Conservation (phyloP, 2,888 invertebrate genomes). For the Caenorhabditis zanzibari region DNA sequence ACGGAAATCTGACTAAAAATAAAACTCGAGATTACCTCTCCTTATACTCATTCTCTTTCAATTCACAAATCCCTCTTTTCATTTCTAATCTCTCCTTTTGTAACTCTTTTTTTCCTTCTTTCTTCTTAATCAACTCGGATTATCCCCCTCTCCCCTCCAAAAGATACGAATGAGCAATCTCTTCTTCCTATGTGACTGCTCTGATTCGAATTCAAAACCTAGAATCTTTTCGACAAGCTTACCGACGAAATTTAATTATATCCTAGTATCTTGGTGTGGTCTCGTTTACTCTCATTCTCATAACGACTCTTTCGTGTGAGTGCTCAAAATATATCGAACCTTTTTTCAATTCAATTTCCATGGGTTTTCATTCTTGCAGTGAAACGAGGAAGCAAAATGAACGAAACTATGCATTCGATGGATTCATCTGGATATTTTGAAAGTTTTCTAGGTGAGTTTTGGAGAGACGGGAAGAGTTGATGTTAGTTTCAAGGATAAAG, state of each 20-base stretch:
- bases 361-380: neutral
- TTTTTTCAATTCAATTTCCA: neutral
- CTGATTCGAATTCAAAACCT: neutral
- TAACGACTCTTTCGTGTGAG: neutral
- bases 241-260: slow-evolving; percentile 34
- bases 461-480: neutral
- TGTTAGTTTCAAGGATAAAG: no score
- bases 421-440: slow-evolving; percentile 8
- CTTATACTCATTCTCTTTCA: neutral
- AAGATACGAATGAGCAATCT: neutral
- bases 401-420: slow-evolving; percentile 31
- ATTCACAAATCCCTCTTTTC: slow-evolving; percentile 5
- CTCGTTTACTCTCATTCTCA: slow-evolving; percentile 20
- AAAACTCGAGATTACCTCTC: neutral
- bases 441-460: slow-evolving; percentile 23
- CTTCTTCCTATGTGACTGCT: neutral
- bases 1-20: neutral
- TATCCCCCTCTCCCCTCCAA: neutral
- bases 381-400: neutral
- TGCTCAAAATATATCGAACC: neutral
- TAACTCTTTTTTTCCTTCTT: neutral
- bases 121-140: neutral
- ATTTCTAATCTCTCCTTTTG: slow-evolving; percentile 8
- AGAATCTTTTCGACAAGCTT: slow-evolving; percentile 1
- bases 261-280: slow-evolving; percentile 26